Percentiles rank a stretch among this genome's conserved stretches.
These are phyloP conservation scores for Bimastos eiseni DNA, from an alignment of 2,888 invertebrate species.

Conservation along the genomic window DNA sequence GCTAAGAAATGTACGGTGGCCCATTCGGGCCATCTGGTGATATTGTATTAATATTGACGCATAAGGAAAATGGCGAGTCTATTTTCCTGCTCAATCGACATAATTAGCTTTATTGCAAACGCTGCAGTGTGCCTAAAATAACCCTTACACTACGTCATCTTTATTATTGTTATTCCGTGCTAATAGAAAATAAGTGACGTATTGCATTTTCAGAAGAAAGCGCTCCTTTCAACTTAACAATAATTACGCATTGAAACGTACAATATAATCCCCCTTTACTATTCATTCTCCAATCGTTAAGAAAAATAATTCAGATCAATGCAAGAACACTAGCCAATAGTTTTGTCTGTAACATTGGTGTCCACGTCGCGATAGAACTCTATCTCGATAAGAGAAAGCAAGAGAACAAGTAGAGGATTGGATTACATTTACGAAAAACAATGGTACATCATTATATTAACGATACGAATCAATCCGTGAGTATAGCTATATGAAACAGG, in stretches of 20 bases:
- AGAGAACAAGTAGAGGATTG: not conserved
- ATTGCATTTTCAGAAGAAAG: not conserved
- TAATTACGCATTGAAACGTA: not conserved
- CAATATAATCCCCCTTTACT: not conserved
- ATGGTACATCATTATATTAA: not conserved
- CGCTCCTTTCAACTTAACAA: not conserved
- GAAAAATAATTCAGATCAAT: not conserved
- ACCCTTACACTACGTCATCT: not conserved
- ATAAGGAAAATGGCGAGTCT: too few species aligned
- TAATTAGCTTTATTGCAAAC: too few species aligned
- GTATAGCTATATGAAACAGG: not conserved
- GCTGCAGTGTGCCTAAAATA: not conserved
- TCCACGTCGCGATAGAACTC: not conserved
- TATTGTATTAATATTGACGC: too few species aligned
- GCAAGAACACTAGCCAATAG: not conserved
- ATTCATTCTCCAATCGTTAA: not conserved
- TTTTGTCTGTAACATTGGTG: not conserved
- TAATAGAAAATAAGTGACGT: not conserved
- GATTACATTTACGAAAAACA: not conserved
- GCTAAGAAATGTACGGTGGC: too few species aligned
- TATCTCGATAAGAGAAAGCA: not conserved
- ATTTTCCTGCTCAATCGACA: too few species aligned
- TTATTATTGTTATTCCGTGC: not conserved
- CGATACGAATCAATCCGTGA: not conserved
- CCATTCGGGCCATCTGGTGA: too few species aligned